These are phyloP conservation scores for Pentalonia nigronervosa DNA, from an alignment of 1,140 invertebrate genomes.

Conservation along the genomic window DNA sequence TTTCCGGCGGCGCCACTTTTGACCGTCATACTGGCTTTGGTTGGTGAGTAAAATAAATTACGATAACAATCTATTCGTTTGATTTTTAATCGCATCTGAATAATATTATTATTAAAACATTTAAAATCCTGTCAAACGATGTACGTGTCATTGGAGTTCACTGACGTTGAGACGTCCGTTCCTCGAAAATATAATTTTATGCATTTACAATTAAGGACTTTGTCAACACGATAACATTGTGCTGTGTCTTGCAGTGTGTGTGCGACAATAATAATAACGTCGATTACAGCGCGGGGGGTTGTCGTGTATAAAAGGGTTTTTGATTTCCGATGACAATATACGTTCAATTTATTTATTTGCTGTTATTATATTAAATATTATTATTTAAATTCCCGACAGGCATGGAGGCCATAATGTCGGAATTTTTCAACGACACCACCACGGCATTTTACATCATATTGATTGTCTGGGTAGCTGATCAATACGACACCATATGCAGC, in stretches of 20 bases:
- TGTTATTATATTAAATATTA: background rate
- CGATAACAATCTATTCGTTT: background rate
- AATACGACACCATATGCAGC: slow-evolving; percentile 98
- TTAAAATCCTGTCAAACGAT: slow-evolving; percentile 47
- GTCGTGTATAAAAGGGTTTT: background rate
- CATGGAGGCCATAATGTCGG: slow-evolving; percentile 99
- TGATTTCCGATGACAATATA: background rate
- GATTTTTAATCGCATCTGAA: background rate
- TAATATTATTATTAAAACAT: slow-evolving; percentile 2
- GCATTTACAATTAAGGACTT: slow-evolving; percentile 55
- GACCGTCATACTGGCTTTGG: slow-evolving; percentile 95
- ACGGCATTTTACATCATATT: slow-evolving; percentile 99
- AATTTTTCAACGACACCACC: slow-evolving; percentile 98
- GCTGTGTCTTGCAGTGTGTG: background rate
- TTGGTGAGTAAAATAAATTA: slow-evolving; percentile 78
- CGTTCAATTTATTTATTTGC: background rate
- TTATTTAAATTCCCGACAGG: slow-evolving; percentile 68
- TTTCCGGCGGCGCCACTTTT: slow-evolving; percentile 95
- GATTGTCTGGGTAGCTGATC: slow-evolving; percentile 98
- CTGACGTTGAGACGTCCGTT: background rate
- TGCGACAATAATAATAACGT: background rate
- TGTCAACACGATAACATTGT: slow-evolving; percentile 43
- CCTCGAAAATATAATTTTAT: slow-evolving; percentile 32
- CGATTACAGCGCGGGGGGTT: background rate
- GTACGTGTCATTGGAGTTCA: slow-evolving; percentile 21